These are phyloP conservation scores for Orycteropus afer DNA, from an alignment of 2,113 vertebrate species.

Conservation along the genomic window DNA sequence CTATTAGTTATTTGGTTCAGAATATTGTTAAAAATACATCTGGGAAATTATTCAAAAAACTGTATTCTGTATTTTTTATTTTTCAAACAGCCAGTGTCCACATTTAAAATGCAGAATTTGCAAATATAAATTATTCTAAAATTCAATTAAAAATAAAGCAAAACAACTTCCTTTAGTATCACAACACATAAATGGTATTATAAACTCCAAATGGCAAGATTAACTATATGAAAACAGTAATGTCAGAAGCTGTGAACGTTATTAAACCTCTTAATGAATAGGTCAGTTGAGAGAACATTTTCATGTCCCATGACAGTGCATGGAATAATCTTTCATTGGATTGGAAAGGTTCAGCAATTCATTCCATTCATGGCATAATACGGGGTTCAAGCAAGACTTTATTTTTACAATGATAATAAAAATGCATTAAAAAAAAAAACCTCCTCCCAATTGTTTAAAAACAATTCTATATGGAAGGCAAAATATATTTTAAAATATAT, in stretches of 20 bases:
- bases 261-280: constrained; percentile 82
- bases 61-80: constrained; percentile 87
- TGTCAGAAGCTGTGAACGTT: constrained; percentile 81
- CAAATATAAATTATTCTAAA: constrained; percentile 88
- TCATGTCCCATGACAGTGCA: constrained; percentile 78
- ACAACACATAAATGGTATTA: constrained; percentile 86
- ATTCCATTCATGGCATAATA: constrained; percentile 81
- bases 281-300: constrained; percentile 80
- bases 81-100: constrained; percentile 88
- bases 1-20: constrained; percentile 62
- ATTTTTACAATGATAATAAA: constrained; percentile 86
- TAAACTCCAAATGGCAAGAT: constrained; percentile 83
- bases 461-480: constrained; percentile 81
- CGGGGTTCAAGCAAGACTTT: constrained; percentile 77
- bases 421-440: constrained; percentile 81
- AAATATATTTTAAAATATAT: constrained; percentile 84
- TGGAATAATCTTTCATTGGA: constrained; percentile 74
- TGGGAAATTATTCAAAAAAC: constrained; percentile 86
- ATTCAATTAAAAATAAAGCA: constrained; percentile 88
- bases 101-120: constrained; percentile 89
- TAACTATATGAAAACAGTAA: constrained; percentile 83
- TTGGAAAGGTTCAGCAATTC: constrained; percentile 83
- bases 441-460: constrained; percentile 81
- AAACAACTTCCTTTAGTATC: constrained; percentile 85
- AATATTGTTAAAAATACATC: constrained; percentile 84